Conservation (phyloP, 2,113 vertebrate species). For the Gasterosteus aculeatus region DNA sequence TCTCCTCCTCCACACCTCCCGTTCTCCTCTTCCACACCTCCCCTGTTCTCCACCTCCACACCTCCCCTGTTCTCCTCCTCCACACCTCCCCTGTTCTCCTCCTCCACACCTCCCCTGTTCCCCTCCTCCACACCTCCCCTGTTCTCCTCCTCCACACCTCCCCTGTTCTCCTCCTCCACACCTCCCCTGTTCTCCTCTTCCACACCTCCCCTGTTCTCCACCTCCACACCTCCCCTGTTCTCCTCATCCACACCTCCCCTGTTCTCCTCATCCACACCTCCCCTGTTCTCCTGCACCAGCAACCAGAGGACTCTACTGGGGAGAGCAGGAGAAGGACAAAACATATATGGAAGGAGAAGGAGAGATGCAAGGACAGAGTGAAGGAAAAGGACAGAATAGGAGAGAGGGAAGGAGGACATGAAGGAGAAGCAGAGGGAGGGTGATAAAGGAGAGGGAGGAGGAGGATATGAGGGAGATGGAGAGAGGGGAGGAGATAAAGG, state of each 20-base stretch:
- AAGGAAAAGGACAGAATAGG: background rate
- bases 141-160: too few species aligned
- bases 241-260: conserved; percentile 33
- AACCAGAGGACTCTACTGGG: conserved; percentile 39
- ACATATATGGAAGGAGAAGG: background rate
- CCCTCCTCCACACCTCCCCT: conserved; percentile 30
- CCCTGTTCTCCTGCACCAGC: conserved; percentile 46
- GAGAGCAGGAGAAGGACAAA: background rate
- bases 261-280: conserved; percentile 31
- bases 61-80: conserved; percentile 45
- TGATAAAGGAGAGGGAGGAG: too few species aligned
- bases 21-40: conserved; percentile 28
- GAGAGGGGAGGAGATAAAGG: too few species aligned
- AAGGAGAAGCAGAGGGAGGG: too few species aligned
- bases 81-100: conserved; percentile 6
- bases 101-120: conserved; percentile 46
- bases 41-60: conserved; percentile 27
- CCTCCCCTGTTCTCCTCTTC: too few species aligned
- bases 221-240: too few species aligned
- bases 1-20: conserved; percentile 30
- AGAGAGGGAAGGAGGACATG: background rate
- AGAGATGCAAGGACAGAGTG: background rate
- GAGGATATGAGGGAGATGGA: too few species aligned
- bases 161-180: too few species aligned
- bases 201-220: too few species aligned